phyloP scores from a whole-genome alignment of 2,113 vertebrate species.

The Aix galericulata region DNA sequence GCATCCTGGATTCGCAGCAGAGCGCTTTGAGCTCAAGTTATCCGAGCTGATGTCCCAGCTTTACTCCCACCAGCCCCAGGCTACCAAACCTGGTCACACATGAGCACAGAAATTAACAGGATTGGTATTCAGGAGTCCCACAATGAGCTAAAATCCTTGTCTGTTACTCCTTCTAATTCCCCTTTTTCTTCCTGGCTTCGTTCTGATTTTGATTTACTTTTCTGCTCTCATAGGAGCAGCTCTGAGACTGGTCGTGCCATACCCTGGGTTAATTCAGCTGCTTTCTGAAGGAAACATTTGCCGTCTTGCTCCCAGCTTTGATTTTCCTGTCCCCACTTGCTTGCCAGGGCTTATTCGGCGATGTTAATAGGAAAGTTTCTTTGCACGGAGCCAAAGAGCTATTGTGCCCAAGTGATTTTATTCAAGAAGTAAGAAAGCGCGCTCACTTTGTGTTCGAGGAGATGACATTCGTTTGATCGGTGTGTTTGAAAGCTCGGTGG shows the following conservation, averaged over 20 bases:
- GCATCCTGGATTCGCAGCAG: not conserved
- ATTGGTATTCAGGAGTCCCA: not conserved
- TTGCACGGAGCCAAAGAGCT: not conserved
- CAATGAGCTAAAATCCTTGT: not conserved
- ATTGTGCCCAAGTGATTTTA: not conserved
- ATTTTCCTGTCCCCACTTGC: not conserved
- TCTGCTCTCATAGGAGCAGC: not conserved
- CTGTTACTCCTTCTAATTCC: not conserved
- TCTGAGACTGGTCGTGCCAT: not conserved
- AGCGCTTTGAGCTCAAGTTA: not conserved
- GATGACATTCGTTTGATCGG: not conserved
- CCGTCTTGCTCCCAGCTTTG: conserved; percentile 14
- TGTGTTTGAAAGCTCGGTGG: not conserved
- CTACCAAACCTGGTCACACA: not conserved
- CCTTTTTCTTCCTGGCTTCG: not conserved
- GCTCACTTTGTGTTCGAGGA: not conserved
- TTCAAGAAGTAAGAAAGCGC: not conserved
- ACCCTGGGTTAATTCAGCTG: not conserved
- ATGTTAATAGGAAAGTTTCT: not conserved
- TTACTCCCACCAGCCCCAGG: not conserved
- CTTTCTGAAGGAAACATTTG: conserved; percentile 24
- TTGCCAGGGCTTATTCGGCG: not conserved
- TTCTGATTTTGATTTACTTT: not conserved
- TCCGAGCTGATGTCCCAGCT: not conserved
- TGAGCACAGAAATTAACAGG: not conserved